Evolutionary conservation across 2,113 vertebrate species (phyloP), one percentile per base, ranked within the genome.

Genomic region (Lutjanus erythropterus): DNA sequence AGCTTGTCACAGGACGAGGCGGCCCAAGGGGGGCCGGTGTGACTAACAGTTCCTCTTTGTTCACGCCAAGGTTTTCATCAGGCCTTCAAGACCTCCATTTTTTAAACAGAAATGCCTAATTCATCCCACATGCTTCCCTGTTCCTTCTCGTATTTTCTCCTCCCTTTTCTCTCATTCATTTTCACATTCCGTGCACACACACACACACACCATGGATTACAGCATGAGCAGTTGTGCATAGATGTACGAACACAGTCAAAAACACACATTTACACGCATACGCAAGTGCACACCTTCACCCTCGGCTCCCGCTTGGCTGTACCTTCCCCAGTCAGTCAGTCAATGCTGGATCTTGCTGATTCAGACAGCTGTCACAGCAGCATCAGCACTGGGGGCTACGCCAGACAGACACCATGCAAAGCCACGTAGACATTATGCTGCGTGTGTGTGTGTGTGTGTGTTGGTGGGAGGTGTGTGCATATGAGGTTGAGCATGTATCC

Each of bases 71-170:
- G 80, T 88, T 93, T 92, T 89, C 88, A 86, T 91, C 92, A 85
- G 67, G 78, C 84, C 81, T 79, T 82, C 83, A 88, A 77, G 58
- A 88, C 75, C 86, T 86, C 65, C 37, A 65, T 89, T 91, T 86
- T 87, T 81, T 44, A 85, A 95, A 85, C 69, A 84, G 89, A 86
- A 80, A 92, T 82, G 87, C 90, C 88, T 96, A 96, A 96, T 97
- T 94, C 94, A 93, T 95, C 93, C 94, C 95, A 96, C 93, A 96
- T 96, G 96, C 86, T 66, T 80, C 50, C 71, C 78, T 21, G 49
- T 65, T 69, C 74, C 61, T 62, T 60, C 52, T 14, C 49, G 71
- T 50, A 25, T 72, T 68, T 70, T 77, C 55, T 44, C 46, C 25
- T n/a, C 6, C 19, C 44, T 21, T 29, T 46, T 70, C 65, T 85